Percentiles rank a stretch among this genome's conserved stretches.
These are phyloP conservation scores for Agrotis ipsilon DNA, from an alignment of 2,888 invertebrate species.

Conservation along the genomic window DNA sequence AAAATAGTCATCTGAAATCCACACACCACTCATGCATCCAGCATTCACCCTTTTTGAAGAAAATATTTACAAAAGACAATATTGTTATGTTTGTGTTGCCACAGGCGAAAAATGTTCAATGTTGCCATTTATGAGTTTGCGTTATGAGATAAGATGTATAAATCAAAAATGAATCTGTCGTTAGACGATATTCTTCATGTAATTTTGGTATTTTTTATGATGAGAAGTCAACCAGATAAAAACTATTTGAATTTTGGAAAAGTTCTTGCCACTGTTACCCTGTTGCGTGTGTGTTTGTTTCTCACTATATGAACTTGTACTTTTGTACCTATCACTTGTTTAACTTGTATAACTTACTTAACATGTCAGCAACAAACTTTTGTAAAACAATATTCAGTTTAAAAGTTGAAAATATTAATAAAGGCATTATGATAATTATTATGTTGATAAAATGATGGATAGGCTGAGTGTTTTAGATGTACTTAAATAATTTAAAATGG, in stretches of 20 bases:
- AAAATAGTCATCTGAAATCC: conserved; percentile 33
- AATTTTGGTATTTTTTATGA: neutral
- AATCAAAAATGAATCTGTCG: neutral
- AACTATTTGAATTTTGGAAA: no score
- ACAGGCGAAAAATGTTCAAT: conserved; percentile 37
- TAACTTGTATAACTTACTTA: no score
- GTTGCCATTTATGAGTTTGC: conserved; percentile 33
- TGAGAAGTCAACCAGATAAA: no score
- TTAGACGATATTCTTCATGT: no score
- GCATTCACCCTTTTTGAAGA: conserved; percentile 57
- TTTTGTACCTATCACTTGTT: no score
- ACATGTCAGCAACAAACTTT: neutral
- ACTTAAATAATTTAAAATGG: conserved; percentile 2
- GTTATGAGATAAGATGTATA: neutral
- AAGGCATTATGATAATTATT: neutral
- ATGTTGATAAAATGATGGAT: neutral
- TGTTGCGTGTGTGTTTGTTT: neutral
- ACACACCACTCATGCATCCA: conserved; percentile 62
- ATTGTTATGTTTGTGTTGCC: conserved; percentile 69
- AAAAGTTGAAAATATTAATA: neutral
- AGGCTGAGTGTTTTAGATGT: no score
- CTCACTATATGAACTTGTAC: no score
- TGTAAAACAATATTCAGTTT: neutral
- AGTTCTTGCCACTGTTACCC: no score
- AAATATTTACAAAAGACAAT: conserved; percentile 72